A percentile compares a stretch with the other conserved stretches of the same genome.
These are phyloP conservation scores for Forbesichthys agassizii DNA, from an alignment of 2,113 vertebrate genomes.

Conservation along the genomic window DNA sequence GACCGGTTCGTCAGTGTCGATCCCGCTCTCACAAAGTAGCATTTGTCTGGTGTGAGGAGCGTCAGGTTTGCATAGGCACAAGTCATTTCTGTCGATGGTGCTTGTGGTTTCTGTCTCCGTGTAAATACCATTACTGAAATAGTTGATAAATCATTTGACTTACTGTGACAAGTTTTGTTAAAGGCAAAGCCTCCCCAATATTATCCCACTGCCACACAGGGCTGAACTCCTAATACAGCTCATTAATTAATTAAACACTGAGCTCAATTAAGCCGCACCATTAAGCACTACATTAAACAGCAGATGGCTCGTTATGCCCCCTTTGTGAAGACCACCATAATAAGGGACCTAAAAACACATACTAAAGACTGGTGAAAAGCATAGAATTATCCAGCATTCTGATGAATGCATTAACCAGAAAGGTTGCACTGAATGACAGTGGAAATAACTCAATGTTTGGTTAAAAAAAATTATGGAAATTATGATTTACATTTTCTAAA, in stretches of 20 bases:
- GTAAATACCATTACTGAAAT: not conserved
- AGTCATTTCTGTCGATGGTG: not conserved
- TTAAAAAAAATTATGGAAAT: conserved; percentile 40
- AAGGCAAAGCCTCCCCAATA: conserved; percentile 38
- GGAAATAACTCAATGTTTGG: conserved; percentile 41
- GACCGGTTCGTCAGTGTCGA: not conserved
- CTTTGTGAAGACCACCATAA: conserved; percentile 69
- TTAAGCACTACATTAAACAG: conserved; percentile 78
- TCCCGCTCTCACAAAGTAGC: conserved; percentile 27
- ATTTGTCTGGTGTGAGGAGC: conserved; percentile 4
- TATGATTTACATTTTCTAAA: conserved; percentile 36
- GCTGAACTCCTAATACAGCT: conserved; percentile 65
- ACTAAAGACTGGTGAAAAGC: conserved; percentile 55
- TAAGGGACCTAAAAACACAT: conserved; percentile 63
- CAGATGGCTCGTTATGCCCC: conserved; percentile 70
- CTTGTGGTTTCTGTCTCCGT: conserved; percentile 1
- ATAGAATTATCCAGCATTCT: conserved; percentile 37
- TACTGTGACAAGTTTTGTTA: conserved; percentile 27
- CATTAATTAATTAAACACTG: conserved; percentile 77
- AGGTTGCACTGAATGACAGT: conserved; percentile 45
- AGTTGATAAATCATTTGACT: not conserved
- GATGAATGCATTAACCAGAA: conserved; percentile 60
- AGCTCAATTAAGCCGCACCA: conserved; percentile 76
- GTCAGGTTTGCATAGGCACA: not conserved
- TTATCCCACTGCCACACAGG: conserved; percentile 55